Percentiles rank a stretch among this genome's conserved stretches.
Conservation (phyloP, 2,888 invertebrate species). For the Zaprionus obscuricornis region DNA sequence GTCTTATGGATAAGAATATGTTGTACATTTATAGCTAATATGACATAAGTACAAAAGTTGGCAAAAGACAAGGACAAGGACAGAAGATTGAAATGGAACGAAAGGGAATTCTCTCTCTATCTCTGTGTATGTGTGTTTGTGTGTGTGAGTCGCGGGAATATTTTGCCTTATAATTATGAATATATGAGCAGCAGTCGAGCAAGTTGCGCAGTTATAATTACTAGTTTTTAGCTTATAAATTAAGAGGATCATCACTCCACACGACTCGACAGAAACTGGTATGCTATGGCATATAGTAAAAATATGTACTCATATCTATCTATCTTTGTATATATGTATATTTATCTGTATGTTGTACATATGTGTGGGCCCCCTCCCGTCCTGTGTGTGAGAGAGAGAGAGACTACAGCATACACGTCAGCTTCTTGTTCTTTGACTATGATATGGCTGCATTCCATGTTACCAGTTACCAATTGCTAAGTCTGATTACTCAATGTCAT, state of each 20-base stretch:
- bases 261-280: slow-evolving; percentile 36
- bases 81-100: slow-evolving; percentile 3
- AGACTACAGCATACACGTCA: too few relatives aligned
- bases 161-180: slow-evolving; percentile 71
- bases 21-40: slow-evolving; percentile 74
- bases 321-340: too few relatives aligned
- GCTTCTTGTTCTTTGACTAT: slow-evolving; percentile 39
- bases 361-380: too few relatives aligned
- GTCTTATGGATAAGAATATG: slow-evolving; percentile 55
- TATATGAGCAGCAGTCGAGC: slow-evolving; percentile 56
- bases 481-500: slow-evolving; percentile 77
- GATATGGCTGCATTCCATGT: slow-evolving; percentile 75
- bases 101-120: too few relatives aligned
- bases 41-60: slow-evolving; percentile 78
- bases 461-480: slow-evolving; percentile 66
- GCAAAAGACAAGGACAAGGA: slow-evolving; percentile 62
- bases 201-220: slow-evolving; percentile 72
- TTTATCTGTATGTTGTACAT: too few relatives aligned
- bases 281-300: too few relatives aligned
- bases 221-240: slow-evolving; percentile 78
- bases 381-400: too few relatives aligned
- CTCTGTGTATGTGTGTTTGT: too few relatives aligned
- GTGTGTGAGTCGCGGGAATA: too few relatives aligned
- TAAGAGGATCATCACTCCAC: slow-evolving; percentile 74
- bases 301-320: not conserved